These are phyloP conservation scores for Apis dorsata DNA, from an alignment of 1,140 invertebrate species.

Conservation along the genomic window DNA sequence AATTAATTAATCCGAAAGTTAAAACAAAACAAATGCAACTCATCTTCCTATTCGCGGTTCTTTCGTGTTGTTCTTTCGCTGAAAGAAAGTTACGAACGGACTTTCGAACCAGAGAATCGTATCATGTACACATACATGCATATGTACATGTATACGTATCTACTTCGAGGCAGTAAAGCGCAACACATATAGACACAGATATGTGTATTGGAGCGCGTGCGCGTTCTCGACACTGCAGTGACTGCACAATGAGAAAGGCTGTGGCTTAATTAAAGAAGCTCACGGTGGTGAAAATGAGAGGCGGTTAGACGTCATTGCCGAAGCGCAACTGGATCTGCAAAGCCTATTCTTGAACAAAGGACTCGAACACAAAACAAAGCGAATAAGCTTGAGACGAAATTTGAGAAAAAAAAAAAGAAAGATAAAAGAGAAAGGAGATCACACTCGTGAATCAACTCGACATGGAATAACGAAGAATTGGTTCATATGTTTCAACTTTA, in stretches of 20 bases:
- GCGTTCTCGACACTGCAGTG: constrained; percentile 16
- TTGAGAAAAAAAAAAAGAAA: background rate
- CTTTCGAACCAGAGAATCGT: constrained; percentile 9
- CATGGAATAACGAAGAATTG: background rate
- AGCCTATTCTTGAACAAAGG: constrained; percentile 18
- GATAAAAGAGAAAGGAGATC: background rate
- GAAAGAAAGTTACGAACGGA: constrained; percentile 12
- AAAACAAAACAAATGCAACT: background rate
- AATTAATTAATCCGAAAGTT: constrained; percentile 25
- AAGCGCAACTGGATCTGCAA: background rate
- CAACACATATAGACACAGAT: background rate
- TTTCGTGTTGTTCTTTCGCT: background rate
- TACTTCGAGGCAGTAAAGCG: background rate
- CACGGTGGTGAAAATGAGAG: constrained; percentile 26
- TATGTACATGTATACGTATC: too few relatives aligned
- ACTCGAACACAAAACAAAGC: background rate
- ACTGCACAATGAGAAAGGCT: constrained; percentile 33
- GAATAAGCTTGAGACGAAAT: background rate
- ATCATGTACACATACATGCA: background rate
- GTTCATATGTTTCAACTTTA: background rate
- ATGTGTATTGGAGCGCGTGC: background rate
- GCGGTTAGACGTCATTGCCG: background rate
- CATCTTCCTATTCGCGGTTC: background rate
- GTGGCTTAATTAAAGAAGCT: constrained; percentile 46
- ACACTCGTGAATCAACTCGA: background rate